A percentile compares a stretch with the other conserved stretches of the same genome.
These are phyloP conservation scores for Eulemur albifrons DNA, from an alignment of 2,797 vertebrate genomes.

Conservation along the genomic window DNA sequence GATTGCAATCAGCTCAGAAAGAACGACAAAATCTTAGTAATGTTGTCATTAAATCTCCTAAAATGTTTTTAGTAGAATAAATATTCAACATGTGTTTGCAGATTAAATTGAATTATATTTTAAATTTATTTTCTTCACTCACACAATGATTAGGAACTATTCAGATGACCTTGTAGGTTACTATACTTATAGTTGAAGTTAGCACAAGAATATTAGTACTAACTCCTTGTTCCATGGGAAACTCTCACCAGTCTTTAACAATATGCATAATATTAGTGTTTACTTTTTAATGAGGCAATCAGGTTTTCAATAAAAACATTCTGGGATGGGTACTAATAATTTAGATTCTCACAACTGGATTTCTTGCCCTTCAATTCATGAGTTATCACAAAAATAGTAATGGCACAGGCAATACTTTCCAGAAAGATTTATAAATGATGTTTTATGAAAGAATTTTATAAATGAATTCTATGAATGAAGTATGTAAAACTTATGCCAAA, in stretches of 20 bases:
- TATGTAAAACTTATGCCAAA: not conserved
- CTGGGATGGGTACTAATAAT: not conserved
- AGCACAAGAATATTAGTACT: not conserved
- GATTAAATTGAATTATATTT: not conserved
- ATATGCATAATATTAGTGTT: not conserved
- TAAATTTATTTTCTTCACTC: not conserved
- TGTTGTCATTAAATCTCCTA: not conserved
- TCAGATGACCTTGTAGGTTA: not conserved
- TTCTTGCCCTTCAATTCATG: not conserved
- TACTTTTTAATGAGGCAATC: not conserved
- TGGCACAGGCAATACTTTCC: not conserved
- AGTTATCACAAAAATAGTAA: not conserved
- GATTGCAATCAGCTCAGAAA: not conserved
- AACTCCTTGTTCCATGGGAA: not conserved
- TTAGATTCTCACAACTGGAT: not conserved
- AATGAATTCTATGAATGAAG: not conserved
- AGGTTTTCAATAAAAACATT: not conserved
- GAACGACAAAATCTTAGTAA: not conserved
- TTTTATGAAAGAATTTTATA: not conserved
- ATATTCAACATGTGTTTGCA: not conserved
- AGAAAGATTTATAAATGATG: not conserved
- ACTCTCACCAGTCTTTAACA: not conserved
- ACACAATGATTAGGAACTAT: not conserved
- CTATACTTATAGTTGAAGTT: not conserved
- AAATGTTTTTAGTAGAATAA: not conserved